A percentile compares a stretch with the other conserved stretches of the same genome.
Conservation (phyloP, 2,113 vertebrate species). For the Protomyctophum bolini region DNA sequence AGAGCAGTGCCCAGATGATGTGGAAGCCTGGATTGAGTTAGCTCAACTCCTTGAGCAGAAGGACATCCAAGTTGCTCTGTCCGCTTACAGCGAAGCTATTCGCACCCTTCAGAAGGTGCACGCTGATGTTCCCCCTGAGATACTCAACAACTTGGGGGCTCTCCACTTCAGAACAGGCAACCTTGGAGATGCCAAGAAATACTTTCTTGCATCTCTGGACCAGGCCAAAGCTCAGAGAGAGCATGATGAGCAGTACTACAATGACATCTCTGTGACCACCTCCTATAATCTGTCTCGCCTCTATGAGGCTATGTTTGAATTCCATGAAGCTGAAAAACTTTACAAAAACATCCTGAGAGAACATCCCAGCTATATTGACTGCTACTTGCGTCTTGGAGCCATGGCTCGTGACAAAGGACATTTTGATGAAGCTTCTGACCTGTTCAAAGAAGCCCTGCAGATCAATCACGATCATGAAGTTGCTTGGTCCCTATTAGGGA, state of each 20-base stretch:
- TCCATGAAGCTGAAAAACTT: slow-evolving; percentile 95
- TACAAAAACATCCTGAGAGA: slow-evolving; percentile 98
- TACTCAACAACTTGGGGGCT: slow-evolving; percentile 96
- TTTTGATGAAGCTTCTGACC: slow-evolving; percentile 98
- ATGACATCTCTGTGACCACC: slow-evolving; percentile 97
- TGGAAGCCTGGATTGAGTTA: slow-evolving; percentile 98
- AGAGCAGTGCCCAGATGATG: slow-evolving; percentile 97
- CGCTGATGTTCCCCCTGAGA: slow-evolving; percentile 97
- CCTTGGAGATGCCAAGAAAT: slow-evolving; percentile 98
- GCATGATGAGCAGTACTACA: slow-evolving; percentile 98
- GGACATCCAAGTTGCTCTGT: slow-evolving; percentile 96
- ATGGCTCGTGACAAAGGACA: slow-evolving; percentile 99
- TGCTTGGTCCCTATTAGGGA: slow-evolving; percentile 98
- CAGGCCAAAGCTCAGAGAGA: slow-evolving; percentile 97
- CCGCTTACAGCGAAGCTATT: slow-evolving; percentile 96
- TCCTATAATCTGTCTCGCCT: slow-evolving; percentile 97
- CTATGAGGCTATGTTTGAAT: slow-evolving; percentile 98
- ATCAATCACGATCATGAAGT: slow-evolving; percentile 99
- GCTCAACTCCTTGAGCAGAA: slow-evolving; percentile 98
- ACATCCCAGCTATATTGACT: slow-evolving; percentile 98
- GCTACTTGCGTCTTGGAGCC: slow-evolving; percentile 94
- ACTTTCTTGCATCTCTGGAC: slow-evolving; percentile 94
- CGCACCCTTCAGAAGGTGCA: slow-evolving; percentile 98
- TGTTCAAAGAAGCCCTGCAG: slow-evolving; percentile 99
- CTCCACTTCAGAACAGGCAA: slow-evolving; percentile 98